Base-by-base conservation (phyloP, 2,888 invertebrate genomes). In the Strigamia crassipes region DNA sequence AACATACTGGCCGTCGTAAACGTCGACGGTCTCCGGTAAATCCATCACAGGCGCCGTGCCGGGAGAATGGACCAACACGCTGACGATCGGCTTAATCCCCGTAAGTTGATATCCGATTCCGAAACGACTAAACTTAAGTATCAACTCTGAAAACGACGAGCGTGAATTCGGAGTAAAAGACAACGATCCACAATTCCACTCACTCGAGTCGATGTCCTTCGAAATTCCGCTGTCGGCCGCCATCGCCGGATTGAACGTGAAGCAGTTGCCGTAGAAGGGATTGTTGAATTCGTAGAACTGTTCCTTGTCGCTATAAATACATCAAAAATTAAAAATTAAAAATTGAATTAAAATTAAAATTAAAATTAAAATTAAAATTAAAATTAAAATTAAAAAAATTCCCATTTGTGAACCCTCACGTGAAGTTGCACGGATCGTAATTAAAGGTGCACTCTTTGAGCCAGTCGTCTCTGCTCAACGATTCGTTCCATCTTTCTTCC, bases 11-110 rank as follows among this genome's bases (percentile, higher is more conserved):
- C 80, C 51, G 6, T 51, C 80, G 42, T 51, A 51, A 51, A 80
- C 10, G 15, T 80, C 56, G 21, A 46, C 10, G 1, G 46, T 56
- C 1, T 31, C 80, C 0, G 80, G 46, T 31, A 51, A 51, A 80
- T 80, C 80, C 46, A 80, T 31, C 46, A 80, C 1, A 3, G 80
- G 80, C 5, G 80, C 5, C 10, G 46, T 80, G 10, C 80, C 80
- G 0, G 80, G 46, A 6, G 80, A 15, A n/a, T n/a, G n/a, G n/a
- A n/a, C n/a, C n/a, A n/a, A n/a, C n/a, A n/a, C n/a, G n/a, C n/a
- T n/a, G n/a, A n/a, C n/a, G n/a, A n/a, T n/a, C n/a, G n/a, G n/a
- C n/a, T n/a, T n/a, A n/a, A n/a, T n/a, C n/a, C n/a, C n/a, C n/a
- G n/a, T n/a, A 1, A 27, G 27, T 27, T 38, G 38, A 38, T 38